Conservation (phyloP, 2,113 vertebrate genomes). For the Sprattus sprattus region DNA sequence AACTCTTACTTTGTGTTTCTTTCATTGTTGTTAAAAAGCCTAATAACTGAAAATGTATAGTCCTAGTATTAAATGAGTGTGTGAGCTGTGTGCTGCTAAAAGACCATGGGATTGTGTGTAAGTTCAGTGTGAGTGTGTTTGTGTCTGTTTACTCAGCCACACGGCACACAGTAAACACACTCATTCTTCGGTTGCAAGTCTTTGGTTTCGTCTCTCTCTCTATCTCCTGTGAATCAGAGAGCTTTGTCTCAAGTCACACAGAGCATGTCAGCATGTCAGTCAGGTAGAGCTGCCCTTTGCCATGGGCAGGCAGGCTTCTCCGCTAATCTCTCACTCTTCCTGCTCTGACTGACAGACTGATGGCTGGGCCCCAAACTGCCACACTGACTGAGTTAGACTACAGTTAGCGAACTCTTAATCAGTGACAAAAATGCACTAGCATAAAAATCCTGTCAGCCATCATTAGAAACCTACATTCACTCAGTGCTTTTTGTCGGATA, state of each 20-base stretch:
- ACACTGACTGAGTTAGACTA: neutral
- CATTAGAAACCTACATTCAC: neutral
- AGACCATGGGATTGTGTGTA: too few species aligned
- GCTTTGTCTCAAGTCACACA: neutral
- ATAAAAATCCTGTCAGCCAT: neutral
- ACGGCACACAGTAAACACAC: neutral
- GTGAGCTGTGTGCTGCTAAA: too few species aligned
- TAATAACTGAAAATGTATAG: too few species aligned
- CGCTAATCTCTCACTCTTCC: neutral
- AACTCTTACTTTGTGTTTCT: too few species aligned
- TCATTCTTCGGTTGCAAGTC: neutral
- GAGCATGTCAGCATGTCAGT: neutral
- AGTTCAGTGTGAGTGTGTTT: neutral
- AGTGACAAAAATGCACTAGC: neutral
- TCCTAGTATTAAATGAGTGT: too few species aligned
- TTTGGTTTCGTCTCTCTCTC: neutral
- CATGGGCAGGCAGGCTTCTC: neutral
- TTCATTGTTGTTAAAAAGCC: too few species aligned
- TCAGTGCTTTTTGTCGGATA: neutral
- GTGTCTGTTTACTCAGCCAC: neutral
- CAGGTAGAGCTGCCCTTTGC: neutral
- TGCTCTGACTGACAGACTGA: neutral
- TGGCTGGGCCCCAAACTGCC: neutral
- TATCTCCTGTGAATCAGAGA: neutral
- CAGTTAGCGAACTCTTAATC: neutral